Conservation (phyloP, 2,888 invertebrate species). For the Agonum fuliginosum region DNA sequence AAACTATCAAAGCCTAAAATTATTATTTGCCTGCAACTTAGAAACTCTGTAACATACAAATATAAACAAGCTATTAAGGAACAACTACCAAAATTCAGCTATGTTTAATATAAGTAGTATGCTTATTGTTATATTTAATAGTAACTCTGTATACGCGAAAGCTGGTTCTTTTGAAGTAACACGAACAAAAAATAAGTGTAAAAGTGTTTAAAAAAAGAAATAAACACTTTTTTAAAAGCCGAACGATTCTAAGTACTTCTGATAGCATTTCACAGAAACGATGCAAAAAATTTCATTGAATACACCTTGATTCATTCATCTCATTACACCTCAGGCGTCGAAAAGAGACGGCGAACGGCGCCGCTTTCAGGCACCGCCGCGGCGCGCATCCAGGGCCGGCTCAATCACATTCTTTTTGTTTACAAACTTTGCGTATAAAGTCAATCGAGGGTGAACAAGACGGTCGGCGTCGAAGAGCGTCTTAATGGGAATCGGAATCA, state of each 20-base stretch:
- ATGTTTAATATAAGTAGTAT: too few relatives aligned
- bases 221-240: too few relatives aligned
- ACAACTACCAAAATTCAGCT: too few relatives aligned
- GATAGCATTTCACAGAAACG: not conserved
- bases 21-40: too few relatives aligned
- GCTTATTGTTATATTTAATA: too few relatives aligned
- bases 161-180: too few relatives aligned
- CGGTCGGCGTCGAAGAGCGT: conserved; percentile 64
- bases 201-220: not conserved
- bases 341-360: conserved; percentile 5
- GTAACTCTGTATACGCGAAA: too few relatives aligned
- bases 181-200: too few relatives aligned
- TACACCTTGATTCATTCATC: not conserved
- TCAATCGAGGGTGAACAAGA: conserved; percentile 67
- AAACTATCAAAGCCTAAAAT: too few relatives aligned
- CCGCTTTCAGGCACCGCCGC: not conserved
- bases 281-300: conserved; percentile 1
- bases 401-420: conserved; percentile 68
- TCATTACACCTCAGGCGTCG: conserved; percentile 12
- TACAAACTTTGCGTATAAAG: conserved; percentile 69
- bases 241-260: not conserved
- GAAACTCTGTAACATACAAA: too few relatives aligned
- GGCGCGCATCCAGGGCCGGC: not conserved
- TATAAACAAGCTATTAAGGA: too few relatives aligned
- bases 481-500: conserved; percentile 68